Conservation (phyloP, 2,113 vertebrate genomes). For the Elgaria multicarinata region DNA sequence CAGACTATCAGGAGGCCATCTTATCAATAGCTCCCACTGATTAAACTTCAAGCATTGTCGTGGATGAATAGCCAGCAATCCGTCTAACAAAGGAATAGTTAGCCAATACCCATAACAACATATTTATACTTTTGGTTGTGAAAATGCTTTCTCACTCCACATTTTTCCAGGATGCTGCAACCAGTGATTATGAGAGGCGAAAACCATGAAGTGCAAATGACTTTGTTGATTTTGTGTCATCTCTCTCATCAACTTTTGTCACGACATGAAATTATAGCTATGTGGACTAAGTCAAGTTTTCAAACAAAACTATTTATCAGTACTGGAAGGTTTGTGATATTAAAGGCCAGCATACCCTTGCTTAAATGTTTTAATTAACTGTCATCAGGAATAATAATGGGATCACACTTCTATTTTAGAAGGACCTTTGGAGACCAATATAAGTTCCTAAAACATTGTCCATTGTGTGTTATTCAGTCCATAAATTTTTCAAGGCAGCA, state of each 20-base stretch:
- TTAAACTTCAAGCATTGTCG: neutral
- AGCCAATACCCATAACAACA: neutral
- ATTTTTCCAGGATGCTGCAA: neutral
- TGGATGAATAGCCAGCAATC: neutral
- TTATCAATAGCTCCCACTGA: neutral
- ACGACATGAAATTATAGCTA: conserved; percentile 23
- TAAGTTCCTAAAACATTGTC: neutral
- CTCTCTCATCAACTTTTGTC: conserved; percentile 5
- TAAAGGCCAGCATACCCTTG: neutral
- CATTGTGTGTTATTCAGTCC: accelerated
- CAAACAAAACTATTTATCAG: neutral
- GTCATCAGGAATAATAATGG: conserved; percentile 15
- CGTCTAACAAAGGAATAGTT: neutral
- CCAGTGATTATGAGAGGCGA: neutral
- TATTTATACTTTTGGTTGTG: neutral
- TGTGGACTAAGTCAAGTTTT: neutral
- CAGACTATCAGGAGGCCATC: neutral
- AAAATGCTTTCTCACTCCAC: neutral
- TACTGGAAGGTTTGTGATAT: neutral
- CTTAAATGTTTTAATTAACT: conserved; percentile 32
- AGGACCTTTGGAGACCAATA: neutral
- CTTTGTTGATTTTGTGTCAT: neutral
- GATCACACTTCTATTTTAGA: neutral
- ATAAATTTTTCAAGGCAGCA: conserved; percentile 22
- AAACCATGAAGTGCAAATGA: neutral